Evolutionary conservation across 2,797 vertebrate genomes (phyloP).

Genomic region (Crenichthys baileyi): DNA sequence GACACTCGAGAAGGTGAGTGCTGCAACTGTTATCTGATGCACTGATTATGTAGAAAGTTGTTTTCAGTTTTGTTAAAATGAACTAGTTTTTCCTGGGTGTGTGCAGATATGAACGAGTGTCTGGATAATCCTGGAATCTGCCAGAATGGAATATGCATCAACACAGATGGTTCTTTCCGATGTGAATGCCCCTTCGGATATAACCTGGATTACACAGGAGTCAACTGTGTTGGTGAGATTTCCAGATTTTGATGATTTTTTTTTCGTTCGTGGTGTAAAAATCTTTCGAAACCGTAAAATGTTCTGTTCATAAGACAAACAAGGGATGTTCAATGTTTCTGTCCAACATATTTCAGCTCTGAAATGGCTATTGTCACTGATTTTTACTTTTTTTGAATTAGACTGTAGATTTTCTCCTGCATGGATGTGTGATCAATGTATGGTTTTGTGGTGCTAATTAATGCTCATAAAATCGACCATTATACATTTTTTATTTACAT

Average conservation of each 20-base stretch:
- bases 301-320: background rate
- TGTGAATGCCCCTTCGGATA: constrained; percentile 95
- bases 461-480: background rate
- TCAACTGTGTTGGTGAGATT: constrained; percentile 91
- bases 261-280: background rate
- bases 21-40: background rate
- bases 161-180: constrained; percentile 95
- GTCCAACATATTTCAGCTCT: background rate
- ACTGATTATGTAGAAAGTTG: background rate
- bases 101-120: constrained; percentile 92
- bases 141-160: constrained; percentile 90
- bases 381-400: background rate
- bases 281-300: background rate
- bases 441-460: background rate
- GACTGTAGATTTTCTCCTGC: background rate
- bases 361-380: background rate
- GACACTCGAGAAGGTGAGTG: constrained; percentile 90
- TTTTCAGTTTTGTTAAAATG: background rate
- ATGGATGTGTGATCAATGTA: background rate
- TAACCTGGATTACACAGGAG: constrained; percentile 90
- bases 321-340: background rate
- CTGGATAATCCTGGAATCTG: constrained; percentile 90
- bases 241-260: background rate
- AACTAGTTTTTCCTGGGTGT: background rate
- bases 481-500: constrained; percentile 10